phyloP scores from a whole-genome alignment of 2,113 vertebrate genomes.

The Crotalus tigris region DNA sequence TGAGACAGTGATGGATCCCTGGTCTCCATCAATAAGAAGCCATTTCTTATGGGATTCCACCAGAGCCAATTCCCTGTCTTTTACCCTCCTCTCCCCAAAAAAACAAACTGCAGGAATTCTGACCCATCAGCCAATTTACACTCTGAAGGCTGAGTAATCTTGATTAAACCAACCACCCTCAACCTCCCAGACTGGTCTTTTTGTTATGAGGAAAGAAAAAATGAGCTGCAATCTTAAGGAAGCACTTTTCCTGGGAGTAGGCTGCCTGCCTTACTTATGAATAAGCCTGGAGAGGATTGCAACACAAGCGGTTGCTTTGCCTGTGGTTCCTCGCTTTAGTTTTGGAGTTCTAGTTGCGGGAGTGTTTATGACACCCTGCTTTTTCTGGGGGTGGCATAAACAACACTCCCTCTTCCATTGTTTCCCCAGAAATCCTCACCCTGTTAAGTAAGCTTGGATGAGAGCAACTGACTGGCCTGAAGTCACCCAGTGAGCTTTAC shows the following conservation, averaged over 20 bases:
- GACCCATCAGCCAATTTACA: background rate
- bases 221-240: background rate
- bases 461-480: background rate
- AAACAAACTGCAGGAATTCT: background rate
- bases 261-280: background rate
- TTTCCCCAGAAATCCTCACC: background rate
- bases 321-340: conserved; percentile 20
- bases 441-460: background rate
- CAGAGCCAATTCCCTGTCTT: background rate
- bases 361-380: background rate
- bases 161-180: background rate
- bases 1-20: background rate
- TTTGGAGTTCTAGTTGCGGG: background rate
- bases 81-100: background rate
- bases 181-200: background rate
- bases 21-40: background rate
- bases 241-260: background rate
- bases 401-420: background rate
- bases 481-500: background rate
- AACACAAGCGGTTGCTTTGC: too few relatives aligned
- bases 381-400: background rate
- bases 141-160: background rate
- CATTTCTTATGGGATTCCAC: background rate
- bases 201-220: background rate
- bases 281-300: background rate